Evolutionary conservation across 1,140 invertebrate genomes (phyloP).

Genomic region (Drosophila sturtevanti): DNA sequence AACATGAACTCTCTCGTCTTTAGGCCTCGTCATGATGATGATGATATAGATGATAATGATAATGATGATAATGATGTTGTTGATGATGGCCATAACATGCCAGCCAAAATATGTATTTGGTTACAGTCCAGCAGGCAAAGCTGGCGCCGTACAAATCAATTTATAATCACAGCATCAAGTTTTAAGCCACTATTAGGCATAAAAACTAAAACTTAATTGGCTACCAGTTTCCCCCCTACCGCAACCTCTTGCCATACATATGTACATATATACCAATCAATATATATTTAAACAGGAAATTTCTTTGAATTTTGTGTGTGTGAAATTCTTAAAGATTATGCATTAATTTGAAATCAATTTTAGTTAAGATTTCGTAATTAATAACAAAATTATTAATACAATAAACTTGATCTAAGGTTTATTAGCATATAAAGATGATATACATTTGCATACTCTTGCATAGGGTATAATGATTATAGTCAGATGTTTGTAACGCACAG

Average conservation of each 20-base stretch:
- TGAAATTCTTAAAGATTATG: constrained; percentile 2
- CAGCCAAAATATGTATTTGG: constrained; percentile 39
- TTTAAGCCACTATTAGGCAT: not conserved
- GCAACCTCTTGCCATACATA: not conserved
- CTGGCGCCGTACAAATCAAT: constrained; percentile 11
- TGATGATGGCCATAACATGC: constrained; percentile 28
- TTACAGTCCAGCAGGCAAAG: constrained; percentile 54
- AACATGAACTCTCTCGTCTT: constrained; percentile 5
- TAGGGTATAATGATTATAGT: not conserved
- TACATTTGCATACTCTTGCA: not conserved
- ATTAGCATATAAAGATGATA: not conserved
- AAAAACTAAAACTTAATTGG: constrained; percentile 34
- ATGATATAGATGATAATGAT: not conserved
- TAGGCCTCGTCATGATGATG: not conserved
- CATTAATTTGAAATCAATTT: constrained; percentile 29
- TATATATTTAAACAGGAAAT: constrained; percentile 46
- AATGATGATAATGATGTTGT: not conserved
- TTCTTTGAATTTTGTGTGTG: not conserved
- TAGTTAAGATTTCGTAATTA: constrained; percentile 4
- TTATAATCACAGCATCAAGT: constrained; percentile 18
- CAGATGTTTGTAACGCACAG: not conserved
- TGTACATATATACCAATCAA: constrained; percentile 16
- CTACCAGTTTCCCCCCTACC: constrained; percentile 7
- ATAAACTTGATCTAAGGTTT: not conserved
- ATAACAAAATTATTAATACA: constrained; percentile 6